Percentiles rank a stretch among this genome's conserved stretches.
Conservation (phyloP, 2,113 vertebrate genomes). For the Phalacrocorax aristotelis region DNA sequence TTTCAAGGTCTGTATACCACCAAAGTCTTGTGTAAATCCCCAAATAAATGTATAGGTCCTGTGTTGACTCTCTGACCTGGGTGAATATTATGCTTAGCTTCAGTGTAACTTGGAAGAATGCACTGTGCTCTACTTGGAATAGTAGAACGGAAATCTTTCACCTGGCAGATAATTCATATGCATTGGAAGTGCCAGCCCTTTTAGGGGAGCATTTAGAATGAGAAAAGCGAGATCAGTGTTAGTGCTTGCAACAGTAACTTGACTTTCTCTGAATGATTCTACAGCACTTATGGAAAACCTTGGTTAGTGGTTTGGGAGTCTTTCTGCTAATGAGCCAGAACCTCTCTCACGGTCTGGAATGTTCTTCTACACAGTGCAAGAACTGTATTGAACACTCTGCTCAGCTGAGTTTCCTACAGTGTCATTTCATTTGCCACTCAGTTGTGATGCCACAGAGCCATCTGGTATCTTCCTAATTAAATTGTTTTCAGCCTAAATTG, state of each 20-base stretch:
- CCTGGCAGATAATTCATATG: not conserved
- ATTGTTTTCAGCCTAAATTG: conserved; percentile 5
- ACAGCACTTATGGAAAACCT: not conserved
- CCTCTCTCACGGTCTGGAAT: not conserved
- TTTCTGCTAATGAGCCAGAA: conserved; percentile 19
- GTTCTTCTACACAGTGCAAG: not conserved
- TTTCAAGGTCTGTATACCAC: not conserved
- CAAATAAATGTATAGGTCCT: not conserved
- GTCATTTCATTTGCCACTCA: conserved; percentile 17
- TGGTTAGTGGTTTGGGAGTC: conserved; percentile 20
- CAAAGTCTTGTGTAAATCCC: not conserved
- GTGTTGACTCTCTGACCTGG: not conserved
- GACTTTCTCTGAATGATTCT: not conserved
- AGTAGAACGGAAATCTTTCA: not conserved
- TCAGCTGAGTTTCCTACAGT: not conserved
- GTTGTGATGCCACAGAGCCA: not conserved
- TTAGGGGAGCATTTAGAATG: not conserved
- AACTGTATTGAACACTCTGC: not conserved
- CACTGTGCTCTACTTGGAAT: not conserved
- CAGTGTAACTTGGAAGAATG: not conserved
- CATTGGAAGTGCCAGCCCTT: not conserved
- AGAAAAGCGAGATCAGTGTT: not conserved
- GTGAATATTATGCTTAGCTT: not conserved
- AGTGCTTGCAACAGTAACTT: not conserved
- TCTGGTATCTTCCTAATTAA: conserved; percentile 31